Base-by-base conservation (phyloP, 1,140 invertebrate species). In the Macrocentrus cingulum region DNA sequence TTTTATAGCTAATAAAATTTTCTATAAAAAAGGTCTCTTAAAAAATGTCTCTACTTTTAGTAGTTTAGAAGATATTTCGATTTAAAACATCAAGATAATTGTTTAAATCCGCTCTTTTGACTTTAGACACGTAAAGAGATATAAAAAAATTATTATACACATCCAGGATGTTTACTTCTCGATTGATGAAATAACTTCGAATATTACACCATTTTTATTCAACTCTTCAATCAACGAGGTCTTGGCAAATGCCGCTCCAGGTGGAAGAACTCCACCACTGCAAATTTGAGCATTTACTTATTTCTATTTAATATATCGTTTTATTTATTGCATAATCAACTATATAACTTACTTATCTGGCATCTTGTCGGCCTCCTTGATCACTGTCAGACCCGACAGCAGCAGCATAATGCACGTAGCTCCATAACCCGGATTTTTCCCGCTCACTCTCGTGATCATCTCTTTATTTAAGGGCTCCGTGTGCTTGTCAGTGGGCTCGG, bases 351-450 rank as follows among this genome's bases (percentile, higher is more conserved):
- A 92, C 89, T 75, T 80, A 32, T 78, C 70, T 0, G 91, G 91
- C 79, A 96, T 84, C 67, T 90, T 90, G 45, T 89, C 80, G 48
- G 72, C 76, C 72, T 97, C 91, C 34, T 85, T 85, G 0, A 97
- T 77, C 56, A 97, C 81, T 9, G 84, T 89, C 42, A 93, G 62
- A 0, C 87, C 94, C 46, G 87, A 82, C 52, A 88, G 81, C 1
- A 95, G 68, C 57, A 93, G 67, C 45, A 83, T 82, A n/a, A 84
- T 85, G 29, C 87, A 87, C 1, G 94, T 96, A 1, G 87, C 84
- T 4, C 91, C 87, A 80, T 97, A 98, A 39, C 88, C 94, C 15
- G 91, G 88, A 80, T 94, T 90, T 49, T 66, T 67, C 13, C 84
- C 86, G 1, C 76, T 74, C 20, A 88, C 80, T 79, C 80, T 85